These are phyloP conservation scores for Drosophila greeni DNA, from an alignment of 2,888 invertebrate species.

Conservation along the genomic window DNA sequence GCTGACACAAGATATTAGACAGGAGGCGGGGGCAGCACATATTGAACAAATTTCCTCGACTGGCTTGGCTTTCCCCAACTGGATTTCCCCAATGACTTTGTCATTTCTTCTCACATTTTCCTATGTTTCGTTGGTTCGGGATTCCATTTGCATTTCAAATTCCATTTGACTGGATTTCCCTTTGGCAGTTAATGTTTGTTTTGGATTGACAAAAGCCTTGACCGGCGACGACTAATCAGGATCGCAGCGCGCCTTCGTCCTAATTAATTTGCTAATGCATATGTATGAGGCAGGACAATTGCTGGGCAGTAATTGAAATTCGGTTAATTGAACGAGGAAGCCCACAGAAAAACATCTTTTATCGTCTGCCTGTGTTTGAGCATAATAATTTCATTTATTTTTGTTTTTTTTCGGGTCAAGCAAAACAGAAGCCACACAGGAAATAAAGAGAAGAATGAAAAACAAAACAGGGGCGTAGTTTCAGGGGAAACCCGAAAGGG, in stretches of 20 bases:
- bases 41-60: conserved; percentile 38
- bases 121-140: conserved; percentile 15
- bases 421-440: conserved; percentile 56
- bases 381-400: conserved; percentile 59
- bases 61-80: conserved; percentile 24
- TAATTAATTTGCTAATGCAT: conserved; percentile 63
- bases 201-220: conserved; percentile 46
- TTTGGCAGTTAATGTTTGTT: conserved; percentile 54
- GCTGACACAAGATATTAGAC: conserved; percentile 35
- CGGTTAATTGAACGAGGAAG: conserved; percentile 55
- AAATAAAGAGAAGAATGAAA: conserved; percentile 13
- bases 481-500: background rate
- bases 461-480: conserved; percentile 18
- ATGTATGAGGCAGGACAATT: conserved; percentile 41
- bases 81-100: conserved; percentile 67
- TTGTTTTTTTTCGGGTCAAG: conserved; percentile 46
- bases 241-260: conserved; percentile 23
- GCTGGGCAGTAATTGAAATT: conserved; percentile 54
- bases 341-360: conserved; percentile 45
- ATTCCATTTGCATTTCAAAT: conserved; percentile 66
- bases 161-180: conserved; percentile 45
- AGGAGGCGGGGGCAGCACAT: conserved; percentile 35
- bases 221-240: conserved; percentile 50
- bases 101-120: conserved; percentile 32
- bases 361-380: conserved; percentile 39